A percentile compares a stretch with the other conserved stretches of the same genome.
phyloP scores from a whole-genome alignment of 2,113 vertebrate species.

The Nerophis lumbriciformis region DNA sequence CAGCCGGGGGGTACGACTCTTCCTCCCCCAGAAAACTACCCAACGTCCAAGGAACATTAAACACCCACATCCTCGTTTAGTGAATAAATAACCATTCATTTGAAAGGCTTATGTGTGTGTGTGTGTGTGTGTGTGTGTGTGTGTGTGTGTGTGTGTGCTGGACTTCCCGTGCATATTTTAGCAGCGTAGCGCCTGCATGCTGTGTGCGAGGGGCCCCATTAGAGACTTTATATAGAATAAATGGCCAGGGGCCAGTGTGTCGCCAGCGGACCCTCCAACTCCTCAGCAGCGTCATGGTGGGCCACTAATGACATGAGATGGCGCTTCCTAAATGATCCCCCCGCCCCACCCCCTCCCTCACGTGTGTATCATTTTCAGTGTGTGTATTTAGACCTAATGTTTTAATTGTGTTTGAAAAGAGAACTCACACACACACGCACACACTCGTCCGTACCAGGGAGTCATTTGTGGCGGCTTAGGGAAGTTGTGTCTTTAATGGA shows the following conservation, averaged over 20 bases:
- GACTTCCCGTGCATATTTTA: conserved; percentile 98
- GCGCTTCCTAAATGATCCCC: conserved; percentile 89
- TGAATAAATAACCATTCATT: conserved; percentile 99
- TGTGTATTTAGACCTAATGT: conserved; percentile 99
- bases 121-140: conserved; percentile 80
- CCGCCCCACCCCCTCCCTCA: conserved; percentile 77
- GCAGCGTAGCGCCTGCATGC: conserved; percentile 75
- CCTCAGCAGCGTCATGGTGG: conserved; percentile 93
- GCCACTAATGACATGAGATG: conserved; percentile 99
- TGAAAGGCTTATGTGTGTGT: conserved; percentile 83
- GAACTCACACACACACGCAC: conserved; percentile 53
- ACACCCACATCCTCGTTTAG: conserved; percentile 98
- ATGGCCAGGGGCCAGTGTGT: conserved; percentile 97
- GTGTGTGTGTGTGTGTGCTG: conserved; percentile 82
- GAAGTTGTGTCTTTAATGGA: conserved; percentile 77
- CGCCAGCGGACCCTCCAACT: conserved; percentile 92
- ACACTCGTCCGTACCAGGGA: conserved; percentile 77
- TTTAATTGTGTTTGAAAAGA: conserved; percentile 99
- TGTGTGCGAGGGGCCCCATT: conserved; percentile 78
- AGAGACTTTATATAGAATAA: conserved; percentile 99
- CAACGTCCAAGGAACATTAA: conserved; percentile 99
- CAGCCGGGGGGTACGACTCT: conserved; percentile 91
- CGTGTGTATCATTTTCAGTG: conserved; percentile 99
- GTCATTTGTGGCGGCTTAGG: conserved; percentile 79
- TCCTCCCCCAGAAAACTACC: conserved; percentile 88